Conservation (phyloP, 1,140 invertebrate species). For the Campoletis sonorensis region DNA sequence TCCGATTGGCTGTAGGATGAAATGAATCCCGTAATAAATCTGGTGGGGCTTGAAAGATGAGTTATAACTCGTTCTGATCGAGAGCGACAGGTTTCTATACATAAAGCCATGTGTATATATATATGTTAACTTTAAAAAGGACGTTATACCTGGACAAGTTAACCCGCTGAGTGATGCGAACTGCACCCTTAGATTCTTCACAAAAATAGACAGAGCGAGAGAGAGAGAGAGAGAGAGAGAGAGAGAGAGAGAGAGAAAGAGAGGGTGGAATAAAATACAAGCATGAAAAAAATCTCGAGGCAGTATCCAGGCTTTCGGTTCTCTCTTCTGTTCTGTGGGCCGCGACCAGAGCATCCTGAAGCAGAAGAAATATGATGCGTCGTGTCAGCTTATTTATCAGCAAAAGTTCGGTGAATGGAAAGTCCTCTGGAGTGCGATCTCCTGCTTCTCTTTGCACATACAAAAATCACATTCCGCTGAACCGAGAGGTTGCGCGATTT, state of each 20-base stretch:
- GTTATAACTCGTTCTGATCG: conserved; percentile 44
- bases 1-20: conserved; percentile 56
- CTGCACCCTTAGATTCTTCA: background rate
- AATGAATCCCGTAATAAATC: conserved; percentile 64
- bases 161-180: background rate
- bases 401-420: conserved; percentile 55
- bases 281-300: conserved; percentile 50
- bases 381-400: conserved; percentile 63
- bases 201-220: no score
- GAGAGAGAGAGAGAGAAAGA: background rate
- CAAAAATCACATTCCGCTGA: background rate
- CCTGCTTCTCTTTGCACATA: conserved; percentile 13
- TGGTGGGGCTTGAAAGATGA: conserved; percentile 40
- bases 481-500: background rate
- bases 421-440: conserved; percentile 17
- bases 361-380: conserved; percentile 62
- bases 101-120: conserved; percentile 4
- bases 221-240: no score
- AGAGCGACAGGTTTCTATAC: conserved; percentile 17
- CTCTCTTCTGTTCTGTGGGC: conserved; percentile 27
- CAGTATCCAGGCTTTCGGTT: conserved; percentile 14
- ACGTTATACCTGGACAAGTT: background rate
- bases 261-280: background rate
- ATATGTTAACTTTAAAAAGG: background rate
- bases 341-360: conserved; percentile 27